Conservation (phyloP, 1,140 invertebrate genomes). For the Heliconius congener region DNA sequence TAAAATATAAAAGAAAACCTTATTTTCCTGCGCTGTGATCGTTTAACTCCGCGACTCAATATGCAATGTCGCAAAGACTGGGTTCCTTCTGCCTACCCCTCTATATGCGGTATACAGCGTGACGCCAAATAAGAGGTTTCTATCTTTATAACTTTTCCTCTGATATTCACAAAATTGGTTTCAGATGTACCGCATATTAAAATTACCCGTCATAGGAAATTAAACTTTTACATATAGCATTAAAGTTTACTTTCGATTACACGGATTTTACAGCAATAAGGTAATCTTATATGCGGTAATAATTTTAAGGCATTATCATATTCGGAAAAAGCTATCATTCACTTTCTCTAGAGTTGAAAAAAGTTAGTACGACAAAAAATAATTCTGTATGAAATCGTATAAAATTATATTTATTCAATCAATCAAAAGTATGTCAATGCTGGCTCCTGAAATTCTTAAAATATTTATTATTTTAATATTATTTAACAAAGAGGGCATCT, state of each 20-base stretch:
- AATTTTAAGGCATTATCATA: slow-evolving; percentile 31
- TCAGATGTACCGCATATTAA: slow-evolving; percentile 28
- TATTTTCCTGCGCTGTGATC: no score
- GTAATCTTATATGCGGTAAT: slow-evolving; percentile 21
- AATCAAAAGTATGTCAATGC: not conserved
- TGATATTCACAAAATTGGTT: slow-evolving; percentile 20
- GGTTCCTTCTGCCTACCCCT: not conserved
- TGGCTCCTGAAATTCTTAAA: not conserved
- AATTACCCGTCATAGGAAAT: not conserved
- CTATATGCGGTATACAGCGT: no score
- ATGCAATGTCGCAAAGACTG: not conserved
- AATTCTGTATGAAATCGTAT: not conserved
- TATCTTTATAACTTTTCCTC: not conserved
- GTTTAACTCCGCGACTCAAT: no score
- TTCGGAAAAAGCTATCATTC: slow-evolving; percentile 26
- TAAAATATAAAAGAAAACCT: not conserved
- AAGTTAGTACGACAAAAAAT: not conserved
- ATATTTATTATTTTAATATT: no score
- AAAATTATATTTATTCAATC: not conserved
- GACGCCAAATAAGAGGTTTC: not conserved
- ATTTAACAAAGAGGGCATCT: no score
- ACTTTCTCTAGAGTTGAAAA: not conserved
- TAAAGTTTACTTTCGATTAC: slow-evolving; percentile 11
- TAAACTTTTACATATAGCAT: not conserved
- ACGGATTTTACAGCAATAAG: not conserved